phyloP scores from a whole-genome alignment of 2,797 vertebrate genomes.

The Molossus alvarezi region DNA sequence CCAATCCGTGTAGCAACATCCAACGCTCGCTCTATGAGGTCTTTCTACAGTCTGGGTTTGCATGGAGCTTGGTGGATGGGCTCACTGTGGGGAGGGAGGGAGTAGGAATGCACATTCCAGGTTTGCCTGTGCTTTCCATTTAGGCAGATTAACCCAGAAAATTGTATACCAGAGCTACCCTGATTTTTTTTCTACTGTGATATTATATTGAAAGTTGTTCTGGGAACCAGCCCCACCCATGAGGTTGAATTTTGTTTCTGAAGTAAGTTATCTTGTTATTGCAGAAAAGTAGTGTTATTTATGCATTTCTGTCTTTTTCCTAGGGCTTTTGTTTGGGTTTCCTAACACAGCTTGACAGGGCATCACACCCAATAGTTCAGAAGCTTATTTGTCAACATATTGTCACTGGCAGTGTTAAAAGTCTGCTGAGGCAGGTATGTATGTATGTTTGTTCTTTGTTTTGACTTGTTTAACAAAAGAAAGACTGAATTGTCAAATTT shows the following conservation, averaged over 20 bases:
- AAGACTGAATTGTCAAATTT: conserved; percentile 24
- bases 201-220: conserved; percentile 17
- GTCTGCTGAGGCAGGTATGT: conserved; percentile 95
- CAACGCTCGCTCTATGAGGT: conserved; percentile 98
- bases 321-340: conserved; percentile 99
- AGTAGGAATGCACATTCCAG: too few relatives aligned
- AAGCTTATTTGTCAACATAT: conserved; percentile 96
- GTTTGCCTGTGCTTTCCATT: background rate
- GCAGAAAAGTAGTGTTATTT: conserved; percentile 62
- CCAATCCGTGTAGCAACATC: conserved; percentile 94
- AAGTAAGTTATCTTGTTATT: background rate
- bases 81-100: background rate
- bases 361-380: conserved; percentile 96
- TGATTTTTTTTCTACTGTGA: background rate
- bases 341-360: conserved; percentile 96
- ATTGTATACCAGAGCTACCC: background rate
- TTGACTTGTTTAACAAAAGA: background rate
- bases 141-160: background rate
- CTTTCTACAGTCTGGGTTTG: background rate
- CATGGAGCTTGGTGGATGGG: background rate
- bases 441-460: conserved; percentile 29
- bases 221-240: background rate
- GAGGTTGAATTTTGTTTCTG: background rate
- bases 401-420: conserved; percentile 94
- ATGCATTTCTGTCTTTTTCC: conserved; percentile 46